Conservation (phyloP, 2,113 vertebrate species). For the Pituophis catenifer region DNA sequence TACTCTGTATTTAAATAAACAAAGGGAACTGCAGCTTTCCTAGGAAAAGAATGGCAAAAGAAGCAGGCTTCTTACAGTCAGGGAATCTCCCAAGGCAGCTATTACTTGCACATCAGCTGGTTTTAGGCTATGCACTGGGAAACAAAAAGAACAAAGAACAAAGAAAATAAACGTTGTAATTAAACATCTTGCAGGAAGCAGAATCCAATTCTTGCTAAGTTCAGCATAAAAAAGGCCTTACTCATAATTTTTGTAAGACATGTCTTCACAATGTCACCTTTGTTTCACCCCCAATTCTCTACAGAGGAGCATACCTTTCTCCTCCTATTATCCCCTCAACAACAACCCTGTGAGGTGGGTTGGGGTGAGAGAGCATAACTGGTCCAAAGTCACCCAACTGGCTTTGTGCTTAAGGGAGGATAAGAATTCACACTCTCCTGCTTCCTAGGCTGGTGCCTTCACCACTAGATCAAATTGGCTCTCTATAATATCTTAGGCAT, state of each 20-base stretch:
- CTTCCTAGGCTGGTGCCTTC: neutral
- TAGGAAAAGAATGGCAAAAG: conserved; percentile 12
- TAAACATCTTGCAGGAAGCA: conserved; percentile 18
- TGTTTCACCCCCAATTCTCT: neutral
- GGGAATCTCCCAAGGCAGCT: conserved; percentile 88
- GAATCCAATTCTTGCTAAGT: neutral
- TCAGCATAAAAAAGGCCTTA: neutral
- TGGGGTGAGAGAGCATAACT: neutral
- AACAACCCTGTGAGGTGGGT: neutral
- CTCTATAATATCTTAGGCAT: neutral
- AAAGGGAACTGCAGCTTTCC: conserved; percentile 19
- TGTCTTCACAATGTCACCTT: neutral
- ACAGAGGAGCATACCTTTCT: neutral
- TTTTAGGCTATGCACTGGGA: conserved; percentile 83
- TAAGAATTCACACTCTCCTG: neutral
- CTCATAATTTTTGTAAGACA: neutral
- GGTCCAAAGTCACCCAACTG: neutral
- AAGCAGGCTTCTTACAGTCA: conserved; percentile 77
- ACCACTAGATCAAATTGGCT: neutral
- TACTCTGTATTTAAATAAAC: neutral
- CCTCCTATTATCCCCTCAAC: neutral
- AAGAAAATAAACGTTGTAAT: neutral
- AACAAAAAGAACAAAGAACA: conserved; percentile 6
- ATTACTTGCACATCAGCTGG: conserved; percentile 87
- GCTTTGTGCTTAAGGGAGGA: neutral